Conservation (phyloP, 2,113 vertebrate genomes). For the Tringa solitaria region DNA sequence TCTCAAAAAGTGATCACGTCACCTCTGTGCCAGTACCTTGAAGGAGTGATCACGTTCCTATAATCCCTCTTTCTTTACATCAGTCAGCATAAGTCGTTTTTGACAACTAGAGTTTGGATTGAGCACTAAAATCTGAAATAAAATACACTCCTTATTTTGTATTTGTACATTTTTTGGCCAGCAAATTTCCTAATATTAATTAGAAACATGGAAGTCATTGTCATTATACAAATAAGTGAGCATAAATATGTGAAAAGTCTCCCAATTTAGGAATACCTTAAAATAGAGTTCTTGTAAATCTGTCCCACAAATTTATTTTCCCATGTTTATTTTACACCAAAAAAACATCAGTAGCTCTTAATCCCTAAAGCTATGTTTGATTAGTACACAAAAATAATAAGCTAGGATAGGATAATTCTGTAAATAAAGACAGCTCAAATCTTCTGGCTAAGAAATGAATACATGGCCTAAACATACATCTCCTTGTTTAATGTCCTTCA, state of each 20-base stretch:
- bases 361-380: not conserved
- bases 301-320: not conserved
- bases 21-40: not conserved
- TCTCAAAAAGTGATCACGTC: not conserved
- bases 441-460: not conserved
- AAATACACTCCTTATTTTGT: not conserved
- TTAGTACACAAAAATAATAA: not conserved
- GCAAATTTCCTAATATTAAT: not conserved
- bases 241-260: not conserved
- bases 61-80: not conserved
- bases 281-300: not conserved
- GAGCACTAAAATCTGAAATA: not conserved
- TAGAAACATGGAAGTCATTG: not conserved
- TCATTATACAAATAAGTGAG: not conserved
- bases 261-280: not conserved
- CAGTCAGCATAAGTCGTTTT: not conserved
- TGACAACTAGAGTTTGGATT: not conserved
- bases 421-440: not conserved
- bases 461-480: not conserved
- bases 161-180: not conserved
- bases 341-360: not conserved
- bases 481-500: not conserved
- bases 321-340: not conserved
- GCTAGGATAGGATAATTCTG: not conserved
- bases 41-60: accelerated